Conservation (phyloP, 1,140 invertebrate genomes). For the Drosophila miranda region DNA sequence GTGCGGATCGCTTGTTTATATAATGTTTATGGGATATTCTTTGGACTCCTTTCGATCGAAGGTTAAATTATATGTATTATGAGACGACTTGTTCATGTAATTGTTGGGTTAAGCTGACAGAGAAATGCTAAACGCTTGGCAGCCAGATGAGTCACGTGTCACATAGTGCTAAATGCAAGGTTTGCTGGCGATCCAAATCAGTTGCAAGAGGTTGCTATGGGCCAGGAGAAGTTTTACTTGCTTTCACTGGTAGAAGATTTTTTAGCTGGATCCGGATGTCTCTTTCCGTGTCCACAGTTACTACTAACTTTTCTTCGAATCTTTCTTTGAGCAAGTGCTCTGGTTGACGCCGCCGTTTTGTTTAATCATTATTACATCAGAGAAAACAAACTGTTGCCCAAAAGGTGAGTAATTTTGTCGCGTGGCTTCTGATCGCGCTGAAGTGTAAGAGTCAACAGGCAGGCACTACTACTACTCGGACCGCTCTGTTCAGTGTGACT, state of each 20-base stretch:
- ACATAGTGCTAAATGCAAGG: too few relatives aligned
- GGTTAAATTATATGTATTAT: too few relatives aligned
- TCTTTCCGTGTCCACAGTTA: constrained; percentile 15
- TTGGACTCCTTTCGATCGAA: too few relatives aligned
- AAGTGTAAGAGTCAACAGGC: constrained; percentile 15
- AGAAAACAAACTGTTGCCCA: neutral
- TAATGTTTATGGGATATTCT: too few relatives aligned
- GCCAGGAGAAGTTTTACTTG: neutral
- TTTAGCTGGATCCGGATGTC: constrained; percentile 1
- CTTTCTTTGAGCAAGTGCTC: constrained; percentile 42
- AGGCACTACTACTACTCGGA: neutral
- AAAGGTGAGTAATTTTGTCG: neutral
- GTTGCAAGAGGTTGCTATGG: neutral
- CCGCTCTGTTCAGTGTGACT: constrained; percentile 3
- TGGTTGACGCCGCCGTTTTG: constrained; percentile 15
- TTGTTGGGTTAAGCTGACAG: too few relatives aligned
- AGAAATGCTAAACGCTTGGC: too few relatives aligned
- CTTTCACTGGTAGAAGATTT: neutral
- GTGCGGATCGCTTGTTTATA: too few relatives aligned
- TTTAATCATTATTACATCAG: constrained; percentile 16
- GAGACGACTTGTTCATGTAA: too few relatives aligned
- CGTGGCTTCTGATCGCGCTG: constrained; percentile 19
- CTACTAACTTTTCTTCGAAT: constrained; percentile 62
- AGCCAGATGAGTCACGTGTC: too few relatives aligned
- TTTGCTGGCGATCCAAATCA: too few relatives aligned